phyloP scores from a whole-genome alignment of 2,888 invertebrate genomes.

The Drosophila putrida region DNA sequence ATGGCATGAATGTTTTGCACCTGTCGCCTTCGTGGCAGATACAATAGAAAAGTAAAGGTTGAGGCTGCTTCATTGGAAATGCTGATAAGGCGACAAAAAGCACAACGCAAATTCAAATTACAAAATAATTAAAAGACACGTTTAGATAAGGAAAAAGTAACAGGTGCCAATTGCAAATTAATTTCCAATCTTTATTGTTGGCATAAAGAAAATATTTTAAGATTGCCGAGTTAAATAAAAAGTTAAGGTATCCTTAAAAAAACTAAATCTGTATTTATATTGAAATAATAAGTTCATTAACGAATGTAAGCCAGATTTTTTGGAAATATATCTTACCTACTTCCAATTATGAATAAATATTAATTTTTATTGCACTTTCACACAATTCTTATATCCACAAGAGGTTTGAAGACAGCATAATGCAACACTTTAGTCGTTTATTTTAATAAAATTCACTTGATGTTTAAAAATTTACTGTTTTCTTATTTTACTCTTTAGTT shows the following conservation, averaged over 20 bases:
- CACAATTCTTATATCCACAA: constrained; percentile 6
- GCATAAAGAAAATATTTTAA: background rate
- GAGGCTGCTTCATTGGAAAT: constrained; percentile 28
- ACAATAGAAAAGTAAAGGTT: constrained; percentile 9
- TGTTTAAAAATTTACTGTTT: too few relatives aligned
- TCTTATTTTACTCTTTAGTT: too few relatives aligned
- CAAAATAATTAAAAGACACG: constrained; percentile 61
- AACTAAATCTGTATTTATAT: background rate
- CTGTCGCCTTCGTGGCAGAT: constrained; percentile 37
- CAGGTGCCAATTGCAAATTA: constrained; percentile 36
- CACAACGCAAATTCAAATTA: constrained; percentile 19
- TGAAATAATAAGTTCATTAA: background rate
- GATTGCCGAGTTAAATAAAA: background rate
- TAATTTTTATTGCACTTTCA: background rate
- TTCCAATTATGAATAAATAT: background rate
- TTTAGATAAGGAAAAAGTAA: constrained; percentile 23
- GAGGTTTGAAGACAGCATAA: constrained; percentile 4
- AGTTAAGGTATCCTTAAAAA: background rate
- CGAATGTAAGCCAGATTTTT: background rate
- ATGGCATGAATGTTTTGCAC: constrained; percentile 34
- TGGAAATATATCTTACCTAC: constrained; percentile 1
- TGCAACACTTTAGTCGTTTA: constrained; percentile 5
- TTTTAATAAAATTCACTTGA: background rate
- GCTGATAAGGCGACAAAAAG: constrained; percentile 49
- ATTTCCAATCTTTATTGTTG: constrained; percentile 13